phyloP scores from a whole-genome alignment of 2,113 vertebrate species.

The Periophthalmus modestus region DNA sequence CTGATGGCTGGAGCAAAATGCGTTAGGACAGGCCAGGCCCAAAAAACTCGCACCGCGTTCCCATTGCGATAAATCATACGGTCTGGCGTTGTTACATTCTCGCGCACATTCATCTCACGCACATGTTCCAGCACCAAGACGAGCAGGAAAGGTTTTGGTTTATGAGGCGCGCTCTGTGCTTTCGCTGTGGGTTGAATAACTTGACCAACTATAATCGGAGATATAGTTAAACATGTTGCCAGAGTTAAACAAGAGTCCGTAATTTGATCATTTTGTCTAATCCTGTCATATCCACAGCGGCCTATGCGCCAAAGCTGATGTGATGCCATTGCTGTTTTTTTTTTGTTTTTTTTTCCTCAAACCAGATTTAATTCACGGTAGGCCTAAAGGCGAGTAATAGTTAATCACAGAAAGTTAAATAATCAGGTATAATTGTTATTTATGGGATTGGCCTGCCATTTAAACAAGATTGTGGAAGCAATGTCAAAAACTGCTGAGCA shows the following conservation, averaged over 20 bases:
- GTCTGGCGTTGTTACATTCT: slow-evolving; percentile 44
- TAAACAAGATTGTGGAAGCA: too few species aligned
- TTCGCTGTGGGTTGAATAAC: slow-evolving; percentile 37
- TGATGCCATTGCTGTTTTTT: too few species aligned
- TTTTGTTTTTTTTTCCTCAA: too few species aligned
- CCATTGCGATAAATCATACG: slow-evolving; percentile 76
- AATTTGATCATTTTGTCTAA: slow-evolving; percentile 30
- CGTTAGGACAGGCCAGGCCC: slow-evolving; percentile 96
- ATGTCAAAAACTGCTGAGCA: too few species aligned
- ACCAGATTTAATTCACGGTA: too few species aligned
- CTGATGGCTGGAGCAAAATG: slow-evolving; percentile 99
- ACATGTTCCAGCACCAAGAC: background rate
- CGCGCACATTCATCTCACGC: slow-evolving; percentile 15
- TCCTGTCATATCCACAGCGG: background rate
- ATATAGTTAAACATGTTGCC: slow-evolving; percentile 38
- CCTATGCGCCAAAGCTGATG: too few species aligned
- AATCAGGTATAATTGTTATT: too few species aligned
- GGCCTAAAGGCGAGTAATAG: too few species aligned
- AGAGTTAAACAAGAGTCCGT: slow-evolving; percentile 28
- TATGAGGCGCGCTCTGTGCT: slow-evolving; percentile 1
- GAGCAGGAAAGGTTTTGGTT: background rate
- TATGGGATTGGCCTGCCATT: too few species aligned
- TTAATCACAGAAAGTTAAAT: too few species aligned
- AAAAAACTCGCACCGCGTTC: slow-evolving; percentile 72
- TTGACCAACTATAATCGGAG: slow-evolving; percentile 53